These are phyloP conservation scores for Fistularia tabacaria DNA, from an alignment of 2,797 vertebrate species.

Conservation along the genomic window DNA sequence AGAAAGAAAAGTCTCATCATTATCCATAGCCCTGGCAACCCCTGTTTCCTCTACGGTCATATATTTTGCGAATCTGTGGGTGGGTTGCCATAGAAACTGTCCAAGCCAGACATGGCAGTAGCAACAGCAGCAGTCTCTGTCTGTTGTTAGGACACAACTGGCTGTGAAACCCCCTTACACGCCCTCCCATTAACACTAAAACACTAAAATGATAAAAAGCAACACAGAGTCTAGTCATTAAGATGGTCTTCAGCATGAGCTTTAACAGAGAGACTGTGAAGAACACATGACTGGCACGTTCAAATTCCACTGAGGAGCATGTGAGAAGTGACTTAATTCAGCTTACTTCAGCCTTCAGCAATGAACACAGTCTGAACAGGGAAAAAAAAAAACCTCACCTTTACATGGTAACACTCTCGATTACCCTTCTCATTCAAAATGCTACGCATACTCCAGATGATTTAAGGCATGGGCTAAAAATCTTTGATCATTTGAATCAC, in stretches of 20 bases:
- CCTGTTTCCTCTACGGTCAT: slow-evolving; percentile 63
- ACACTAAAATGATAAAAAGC: slow-evolving; percentile 17
- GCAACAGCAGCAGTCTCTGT: slow-evolving; percentile 61
- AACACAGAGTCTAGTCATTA: slow-evolving; percentile 23
- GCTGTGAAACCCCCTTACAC: slow-evolving; percentile 42
- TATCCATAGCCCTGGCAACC: slow-evolving; percentile 75
- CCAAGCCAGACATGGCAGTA: slow-evolving; percentile 74
- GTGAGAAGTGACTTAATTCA: slow-evolving; percentile 58
- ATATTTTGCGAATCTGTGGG: slow-evolving; percentile 73
- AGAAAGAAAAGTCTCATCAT: slow-evolving; percentile 65
- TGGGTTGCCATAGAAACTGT: slow-evolving; percentile 81
- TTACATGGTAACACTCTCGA: neutral
- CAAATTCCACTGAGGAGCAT: slow-evolving; percentile 59
- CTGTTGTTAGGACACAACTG: slow-evolving; percentile 59
- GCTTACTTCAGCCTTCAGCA: slow-evolving; percentile 37
- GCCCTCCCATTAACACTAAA: slow-evolving; percentile 6
- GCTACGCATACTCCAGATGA: too few relatives aligned
- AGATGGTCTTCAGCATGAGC: slow-evolving; percentile 27
- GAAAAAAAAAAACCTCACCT: slow-evolving; percentile 25
- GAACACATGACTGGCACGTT: slow-evolving; percentile 60
- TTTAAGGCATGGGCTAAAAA: too few relatives aligned
- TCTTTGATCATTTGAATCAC: too few relatives aligned
- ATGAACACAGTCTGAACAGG: slow-evolving; percentile 11
- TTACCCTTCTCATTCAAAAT: too few relatives aligned
- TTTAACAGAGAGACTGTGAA: slow-evolving; percentile 10